Evolutionary conservation across 2,888 invertebrate species (phyloP), one percentile per base, ranked within the genome.

Genomic region (Agrilus biguttatus): DNA sequence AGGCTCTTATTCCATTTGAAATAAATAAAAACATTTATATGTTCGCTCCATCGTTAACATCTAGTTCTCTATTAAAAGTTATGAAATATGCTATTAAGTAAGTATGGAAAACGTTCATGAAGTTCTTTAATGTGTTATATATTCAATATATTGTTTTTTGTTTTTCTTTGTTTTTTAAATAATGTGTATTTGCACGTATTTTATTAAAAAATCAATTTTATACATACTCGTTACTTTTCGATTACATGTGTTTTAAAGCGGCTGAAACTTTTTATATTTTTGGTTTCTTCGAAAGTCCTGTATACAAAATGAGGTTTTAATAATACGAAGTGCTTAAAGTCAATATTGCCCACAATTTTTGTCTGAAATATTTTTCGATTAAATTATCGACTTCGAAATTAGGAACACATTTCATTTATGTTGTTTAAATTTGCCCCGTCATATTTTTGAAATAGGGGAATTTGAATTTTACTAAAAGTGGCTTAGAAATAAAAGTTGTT

Each of bases 1-100:
- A 49, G 41, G 53, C 54, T 40, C 51, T 66, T 35, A 47, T 61
- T 45, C 62, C 66, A 7, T 57, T 64, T 44, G 50, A 53, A 45
- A 23, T 62, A 23, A 55, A 59, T 36, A 47, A 53, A 37, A 49
- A 58, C 43, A 44, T 45, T 8, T 63, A 61, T 48, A 49, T 63
- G 40, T 59, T 63, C 47, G 63, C 59, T 40, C 53, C 56, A 14
- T 58, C 62, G 6, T 46, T 49, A 8, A 49, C 56, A 45, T 45
- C 48, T 36, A 61, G 60, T 52, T 55, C 53, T 14, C 41, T 63
- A 37, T 54, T 63, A 45, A 56, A 48, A 42, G 51, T 61, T 47
- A 55, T 60, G 28, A 55, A 58, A 51, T 54, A 57, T 45, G 60
- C 59, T 42, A 52, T 47, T 38, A 49, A 49, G 43, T 57, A 52